phyloP scores from a whole-genome alignment of 2,113 vertebrate genomes.

The Barbus barbus region DNA sequence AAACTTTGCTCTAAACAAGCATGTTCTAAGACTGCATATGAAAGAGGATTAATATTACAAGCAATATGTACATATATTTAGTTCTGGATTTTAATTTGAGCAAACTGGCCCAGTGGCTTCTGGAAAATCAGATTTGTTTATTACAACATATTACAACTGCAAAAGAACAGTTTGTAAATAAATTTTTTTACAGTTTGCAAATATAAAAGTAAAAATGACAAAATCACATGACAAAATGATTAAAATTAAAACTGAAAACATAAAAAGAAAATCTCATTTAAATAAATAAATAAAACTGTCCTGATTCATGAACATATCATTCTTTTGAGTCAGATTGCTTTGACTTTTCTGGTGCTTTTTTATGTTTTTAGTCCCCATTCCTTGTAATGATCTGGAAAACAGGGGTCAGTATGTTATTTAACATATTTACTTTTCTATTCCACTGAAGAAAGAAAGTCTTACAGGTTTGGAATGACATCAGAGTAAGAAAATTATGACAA shows the following conservation, averaged over 20 bases:
- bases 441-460: background rate
- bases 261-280: no score
- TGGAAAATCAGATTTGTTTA: background rate
- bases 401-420: no score
- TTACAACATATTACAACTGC: no score
- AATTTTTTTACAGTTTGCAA: background rate
- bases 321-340: background rate
- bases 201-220: background rate
- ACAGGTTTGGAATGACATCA: background rate
- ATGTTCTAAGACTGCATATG: background rate
- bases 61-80: conserved; percentile 3
- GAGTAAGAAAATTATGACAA: background rate
- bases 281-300: background rate
- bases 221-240: background rate
- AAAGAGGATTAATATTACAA: background rate
- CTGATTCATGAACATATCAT: background rate
- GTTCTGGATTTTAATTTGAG: conserved; percentile 13
- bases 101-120: background rate
- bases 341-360: background rate
- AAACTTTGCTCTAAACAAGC: conserved; percentile 6
- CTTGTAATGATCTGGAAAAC: background rate
- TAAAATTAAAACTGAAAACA: background rate
- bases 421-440: background rate
- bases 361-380: background rate
- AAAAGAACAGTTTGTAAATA: background rate